Conservation (phyloP, 2,113 vertebrate genomes). For the Nyctereutes procyonoides region DNA sequence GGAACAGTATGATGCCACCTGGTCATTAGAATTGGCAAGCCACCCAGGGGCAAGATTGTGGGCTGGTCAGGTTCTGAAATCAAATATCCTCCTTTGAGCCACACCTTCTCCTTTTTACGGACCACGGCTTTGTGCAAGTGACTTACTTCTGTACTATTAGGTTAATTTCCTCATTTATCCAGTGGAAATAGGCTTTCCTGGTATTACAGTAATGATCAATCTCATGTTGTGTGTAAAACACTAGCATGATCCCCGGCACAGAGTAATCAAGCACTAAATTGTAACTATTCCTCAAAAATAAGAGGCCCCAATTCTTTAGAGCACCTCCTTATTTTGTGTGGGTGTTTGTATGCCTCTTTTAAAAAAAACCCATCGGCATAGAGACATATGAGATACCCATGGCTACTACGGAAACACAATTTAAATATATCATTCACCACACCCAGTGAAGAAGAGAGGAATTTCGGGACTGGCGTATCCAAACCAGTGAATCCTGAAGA, state of each 20-base stretch:
- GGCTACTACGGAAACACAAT: neutral
- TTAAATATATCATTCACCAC: neutral
- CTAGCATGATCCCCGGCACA: neutral
- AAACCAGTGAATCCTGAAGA: neutral
- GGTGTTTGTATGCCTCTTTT: neutral
- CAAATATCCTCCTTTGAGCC: neutral
- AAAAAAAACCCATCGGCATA: neutral
- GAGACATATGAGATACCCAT: neutral
- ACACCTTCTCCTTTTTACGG: neutral
- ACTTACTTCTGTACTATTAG: neutral
- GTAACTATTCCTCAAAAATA: neutral
- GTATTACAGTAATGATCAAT: neutral
- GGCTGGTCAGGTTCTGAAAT: neutral
- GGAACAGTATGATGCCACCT: neutral
- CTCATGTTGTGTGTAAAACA: neutral
- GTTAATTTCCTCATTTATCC: conserved; percentile 29
- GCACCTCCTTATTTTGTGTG: neutral
- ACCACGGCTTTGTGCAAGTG: neutral
- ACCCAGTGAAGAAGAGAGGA: neutral
- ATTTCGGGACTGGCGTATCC: neutral
- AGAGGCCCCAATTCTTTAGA: neutral
- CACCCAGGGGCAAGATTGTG: neutral
- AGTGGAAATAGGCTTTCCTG: neutral
- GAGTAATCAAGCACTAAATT: neutral
- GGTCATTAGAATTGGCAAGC: neutral